These are phyloP conservation scores for Stichopus horrens DNA, from an alignment of 53 echinoderm and acorn worm species.

Conservation along the genomic window DNA sequence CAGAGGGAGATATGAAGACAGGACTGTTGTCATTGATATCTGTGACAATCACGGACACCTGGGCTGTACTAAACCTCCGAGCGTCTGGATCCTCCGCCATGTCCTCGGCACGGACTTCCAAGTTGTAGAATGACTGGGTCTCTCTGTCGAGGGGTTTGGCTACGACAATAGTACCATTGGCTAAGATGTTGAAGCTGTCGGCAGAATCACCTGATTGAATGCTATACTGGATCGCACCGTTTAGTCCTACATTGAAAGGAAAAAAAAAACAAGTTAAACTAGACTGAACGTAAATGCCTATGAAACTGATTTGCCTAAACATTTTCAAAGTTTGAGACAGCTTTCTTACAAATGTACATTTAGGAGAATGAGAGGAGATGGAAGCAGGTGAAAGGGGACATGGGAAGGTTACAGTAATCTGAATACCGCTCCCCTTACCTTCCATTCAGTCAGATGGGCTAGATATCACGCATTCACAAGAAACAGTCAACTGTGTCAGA, in stretches of 20 bases:
- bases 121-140: slow-evolving; percentile 78
- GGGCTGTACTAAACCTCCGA: slow-evolving; percentile 60
- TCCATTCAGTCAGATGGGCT: no score
- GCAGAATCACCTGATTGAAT: slow-evolving; percentile 79
- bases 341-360: no score
- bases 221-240: slow-evolving; percentile 70
- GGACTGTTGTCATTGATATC: slow-evolving; percentile 91
- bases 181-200: slow-evolving; percentile 57
- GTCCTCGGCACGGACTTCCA: slow-evolving; percentile 74
- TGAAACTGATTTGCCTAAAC: no score
- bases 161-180: slow-evolving; percentile 73
- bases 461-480: no score
- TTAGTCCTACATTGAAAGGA: slow-evolving; percentile 60
- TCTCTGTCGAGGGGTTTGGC: slow-evolving; percentile 73
- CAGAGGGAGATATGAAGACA: slow-evolving; percentile 62
- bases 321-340: no score
- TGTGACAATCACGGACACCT: slow-evolving; percentile 76
- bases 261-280: not conserved
- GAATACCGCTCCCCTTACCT: no score
- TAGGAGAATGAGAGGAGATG: no score
- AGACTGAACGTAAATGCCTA: no score
- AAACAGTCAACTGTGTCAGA: no score
- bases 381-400: no score
- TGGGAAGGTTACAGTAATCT: no score
- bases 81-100: slow-evolving; percentile 53